Percentiles rank a stretch among this genome's conserved stretches.
phyloP scores from a whole-genome alignment of 2,888 invertebrate genomes.

The Drosophila subquinaria region DNA sequence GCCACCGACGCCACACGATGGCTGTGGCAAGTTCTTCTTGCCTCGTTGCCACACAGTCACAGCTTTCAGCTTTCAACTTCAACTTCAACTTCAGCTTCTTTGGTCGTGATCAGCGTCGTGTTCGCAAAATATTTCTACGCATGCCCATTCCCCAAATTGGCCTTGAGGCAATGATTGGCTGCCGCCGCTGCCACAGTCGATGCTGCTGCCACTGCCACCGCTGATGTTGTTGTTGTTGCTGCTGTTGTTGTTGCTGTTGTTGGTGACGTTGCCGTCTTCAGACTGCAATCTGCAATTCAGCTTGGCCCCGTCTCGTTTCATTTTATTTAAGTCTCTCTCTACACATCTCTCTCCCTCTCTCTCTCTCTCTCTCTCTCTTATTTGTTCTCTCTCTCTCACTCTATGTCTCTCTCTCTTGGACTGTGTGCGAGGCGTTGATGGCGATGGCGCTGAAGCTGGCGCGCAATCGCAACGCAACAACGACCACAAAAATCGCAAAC shows the following conservation, averaged over 20 bases:
- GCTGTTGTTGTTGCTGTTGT: background rate
- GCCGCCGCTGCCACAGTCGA: constrained; percentile 39
- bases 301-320: constrained; percentile 43
- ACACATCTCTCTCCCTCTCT: constrained; percentile 4
- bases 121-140: constrained; percentile 71
- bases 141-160: constrained; percentile 73
- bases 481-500: constrained; percentile 58
- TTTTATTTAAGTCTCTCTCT: constrained; percentile 25
- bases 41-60: background rate
- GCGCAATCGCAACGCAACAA: constrained; percentile 71
- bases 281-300: constrained; percentile 6
- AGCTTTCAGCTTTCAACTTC: constrained; percentile 1
- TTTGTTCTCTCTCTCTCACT: constrained; percentile 29
- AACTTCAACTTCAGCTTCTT: constrained; percentile 6
- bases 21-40: constrained; percentile 27
- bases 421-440: constrained; percentile 74
- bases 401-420: constrained; percentile 18
- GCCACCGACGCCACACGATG: constrained; percentile 75
- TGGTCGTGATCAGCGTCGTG: constrained; percentile 67
- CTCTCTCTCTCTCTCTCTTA: constrained; percentile 27
- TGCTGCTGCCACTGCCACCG: constrained; percentile 21
- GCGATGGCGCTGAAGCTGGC: constrained; percentile 82
- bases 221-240: constrained; percentile 11
- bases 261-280: constrained; percentile 8
- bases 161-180: constrained; percentile 81